Conservation (phyloP, 2,113 vertebrate species). For the Nycticebus coucang region DNA sequence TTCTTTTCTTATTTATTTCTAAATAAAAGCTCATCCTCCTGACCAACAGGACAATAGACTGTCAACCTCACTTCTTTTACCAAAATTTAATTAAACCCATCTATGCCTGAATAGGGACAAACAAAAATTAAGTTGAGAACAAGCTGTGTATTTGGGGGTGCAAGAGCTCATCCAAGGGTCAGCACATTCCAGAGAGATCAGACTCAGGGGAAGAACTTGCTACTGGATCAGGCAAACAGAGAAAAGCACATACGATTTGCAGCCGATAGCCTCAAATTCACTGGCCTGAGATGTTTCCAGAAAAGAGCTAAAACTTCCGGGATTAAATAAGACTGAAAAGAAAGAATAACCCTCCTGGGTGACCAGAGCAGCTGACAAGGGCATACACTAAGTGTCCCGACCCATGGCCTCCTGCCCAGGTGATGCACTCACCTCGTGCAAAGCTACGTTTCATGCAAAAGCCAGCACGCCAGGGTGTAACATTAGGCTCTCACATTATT, state of each 20-base stretch:
- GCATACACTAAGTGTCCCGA: rapidly evolving
- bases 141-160: neutral
- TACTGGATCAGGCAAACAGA: neutral
- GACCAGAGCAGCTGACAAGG: neutral
- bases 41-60: neutral
- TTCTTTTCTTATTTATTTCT: neutral
- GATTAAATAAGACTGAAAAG: neutral
- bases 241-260: neutral
- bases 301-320: neutral
- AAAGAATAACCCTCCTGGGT: neutral
- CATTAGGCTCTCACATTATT: neutral
- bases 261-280: neutral
- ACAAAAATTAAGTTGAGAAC: neutral
- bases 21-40: neutral
- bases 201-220: neutral
- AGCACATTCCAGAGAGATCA: neutral
- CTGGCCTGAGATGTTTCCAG: neutral
- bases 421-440: rapidly evolving
- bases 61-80: neutral
- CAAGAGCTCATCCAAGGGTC: neutral
- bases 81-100: neutral
- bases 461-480: neutral
- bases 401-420: neutral
- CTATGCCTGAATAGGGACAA: neutral
- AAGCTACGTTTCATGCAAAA: neutral